Evolutionary conservation across 2,113 vertebrate genomes (phyloP).

Genomic region (Laticauda laticaudata): DNA sequence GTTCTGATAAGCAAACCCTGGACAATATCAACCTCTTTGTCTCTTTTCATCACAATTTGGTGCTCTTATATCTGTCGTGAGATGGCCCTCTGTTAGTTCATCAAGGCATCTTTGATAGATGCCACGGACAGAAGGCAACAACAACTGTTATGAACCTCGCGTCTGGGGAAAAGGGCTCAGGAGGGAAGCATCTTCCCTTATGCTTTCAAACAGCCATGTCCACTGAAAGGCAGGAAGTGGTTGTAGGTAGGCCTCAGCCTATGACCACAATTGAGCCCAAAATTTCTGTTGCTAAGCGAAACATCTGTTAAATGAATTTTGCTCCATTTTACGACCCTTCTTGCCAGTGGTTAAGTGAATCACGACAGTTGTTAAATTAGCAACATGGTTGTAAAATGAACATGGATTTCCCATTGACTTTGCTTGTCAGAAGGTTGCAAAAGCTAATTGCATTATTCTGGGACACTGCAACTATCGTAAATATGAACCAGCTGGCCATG

Average conservation of each 20-base stretch:
- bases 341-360: not conserved
- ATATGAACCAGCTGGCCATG: not conserved
- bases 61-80: not conserved
- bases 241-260: not conserved
- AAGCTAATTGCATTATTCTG: not conserved
- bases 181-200: not conserved
- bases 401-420: not conserved
- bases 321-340: not conserved
- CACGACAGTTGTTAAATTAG: not conserved
- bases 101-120: not conserved
- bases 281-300: not conserved
- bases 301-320: not conserved
- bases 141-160: not conserved
- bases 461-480: not conserved
- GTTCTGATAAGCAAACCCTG: not conserved
- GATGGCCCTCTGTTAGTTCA: not conserved
- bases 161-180: not conserved
- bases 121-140: not conserved
- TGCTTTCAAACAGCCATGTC: not conserved
- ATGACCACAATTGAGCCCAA: not conserved
- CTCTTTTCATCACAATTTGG: not conserved
- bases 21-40: not conserved
- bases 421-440: not conserved
- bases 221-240: not conserved
- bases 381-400: not conserved